A percentile compares a stretch with the other conserved stretches of the same genome.
Conservation (phyloP, 2,113 vertebrate species). For the Empidonax alnorum region DNA sequence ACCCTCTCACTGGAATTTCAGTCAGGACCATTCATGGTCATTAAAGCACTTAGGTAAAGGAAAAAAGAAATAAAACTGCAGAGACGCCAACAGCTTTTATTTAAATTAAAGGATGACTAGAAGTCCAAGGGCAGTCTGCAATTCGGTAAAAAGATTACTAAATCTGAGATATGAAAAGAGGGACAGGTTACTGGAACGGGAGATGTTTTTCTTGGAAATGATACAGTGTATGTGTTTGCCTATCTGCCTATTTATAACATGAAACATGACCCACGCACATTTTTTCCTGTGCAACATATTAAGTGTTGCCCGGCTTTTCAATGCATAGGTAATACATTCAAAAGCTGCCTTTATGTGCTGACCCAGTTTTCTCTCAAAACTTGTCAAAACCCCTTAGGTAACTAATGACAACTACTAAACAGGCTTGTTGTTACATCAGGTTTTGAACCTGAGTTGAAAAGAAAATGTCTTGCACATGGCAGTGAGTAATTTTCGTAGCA, state of each 20-base stretch:
- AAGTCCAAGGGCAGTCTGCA: background rate
- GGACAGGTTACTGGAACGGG: constrained; percentile 35
- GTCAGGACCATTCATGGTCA: background rate
- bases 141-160: background rate
- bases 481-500: background rate
- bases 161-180: constrained; percentile 12
- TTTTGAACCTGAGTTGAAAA: constrained; percentile 1
- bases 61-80: background rate
- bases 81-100: background rate
- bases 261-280: constrained; percentile 43
- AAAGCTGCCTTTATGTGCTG: background rate
- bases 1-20: background rate
- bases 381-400: background rate
- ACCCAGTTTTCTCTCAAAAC: background rate
- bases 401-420: background rate
- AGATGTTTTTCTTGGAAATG: constrained; percentile 61
- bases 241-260: constrained; percentile 59
- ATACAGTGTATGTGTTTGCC: constrained; percentile 1
- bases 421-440: background rate
- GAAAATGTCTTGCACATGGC: background rate
- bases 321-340: background rate
- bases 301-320: background rate
- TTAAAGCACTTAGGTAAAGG: background rate
- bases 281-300: constrained; percentile 19
- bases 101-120: constrained; percentile 37